Percentiles rank a stretch among this genome's conserved stretches.
These are phyloP conservation scores for Neelides sp. DNA, from an alignment of 1,140 invertebrate genomes.

Conservation along the genomic window DNA sequence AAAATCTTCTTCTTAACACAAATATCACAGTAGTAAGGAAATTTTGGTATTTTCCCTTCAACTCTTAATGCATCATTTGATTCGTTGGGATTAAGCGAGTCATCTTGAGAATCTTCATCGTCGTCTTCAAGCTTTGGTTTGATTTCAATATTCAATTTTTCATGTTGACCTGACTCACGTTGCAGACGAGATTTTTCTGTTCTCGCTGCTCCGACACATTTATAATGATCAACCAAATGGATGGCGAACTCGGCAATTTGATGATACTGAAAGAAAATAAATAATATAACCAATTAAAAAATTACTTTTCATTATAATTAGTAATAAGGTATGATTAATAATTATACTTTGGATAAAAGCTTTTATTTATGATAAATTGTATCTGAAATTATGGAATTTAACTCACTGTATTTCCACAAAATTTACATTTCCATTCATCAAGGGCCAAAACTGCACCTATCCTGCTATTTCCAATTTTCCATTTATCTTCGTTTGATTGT, in stretches of 20 bases:
- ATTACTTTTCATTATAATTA: background rate
- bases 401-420: conserved; percentile 13
- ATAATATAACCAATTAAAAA: no score
- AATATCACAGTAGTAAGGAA: conserved; percentile 41
- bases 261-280: conserved; percentile 2
- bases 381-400: no score
- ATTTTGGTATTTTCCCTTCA: no score
- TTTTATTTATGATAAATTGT: background rate
- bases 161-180: background rate
- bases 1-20: conserved; percentile 40
- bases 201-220: conserved; percentile 23
- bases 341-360: background rate
- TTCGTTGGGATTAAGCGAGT: conserved; percentile 1
- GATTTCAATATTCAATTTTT: background rate
- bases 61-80: no score
- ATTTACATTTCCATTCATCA: conserved; percentile 23
- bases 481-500: no score
- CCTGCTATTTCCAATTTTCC: background rate
- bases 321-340: background rate
- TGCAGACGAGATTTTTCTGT: conserved; percentile 17
- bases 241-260: conserved; percentile 30
- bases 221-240: conserved; percentile 35
- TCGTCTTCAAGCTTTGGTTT: conserved; percentile 1
- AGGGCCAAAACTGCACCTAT: conserved; percentile 6
- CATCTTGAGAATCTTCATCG: conserved; percentile 1